Evolutionary conservation across 1,140 invertebrate species (phyloP), one percentile per base, ranked within the genome.

Genomic region (Zaprionus africanus): DNA sequence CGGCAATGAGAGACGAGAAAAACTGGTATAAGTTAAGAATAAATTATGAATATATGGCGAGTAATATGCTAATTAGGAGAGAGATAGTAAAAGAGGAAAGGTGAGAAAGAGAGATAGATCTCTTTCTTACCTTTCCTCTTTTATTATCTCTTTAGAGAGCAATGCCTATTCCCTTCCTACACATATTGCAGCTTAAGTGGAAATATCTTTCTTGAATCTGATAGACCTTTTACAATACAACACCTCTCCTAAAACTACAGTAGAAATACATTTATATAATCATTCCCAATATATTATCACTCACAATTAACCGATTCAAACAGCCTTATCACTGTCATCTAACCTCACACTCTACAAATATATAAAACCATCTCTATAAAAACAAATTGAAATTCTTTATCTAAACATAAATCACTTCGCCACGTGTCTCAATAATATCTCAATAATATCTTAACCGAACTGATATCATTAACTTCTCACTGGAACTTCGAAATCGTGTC

Each of bases 21-120:
- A 77, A 81, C 65, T 81, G 78, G 22, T 78, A 81, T 81, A 81
- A 81, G 81, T 81, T 81, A 76, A 13, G 51, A 11, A 56, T 26
- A 56, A 56, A n/a, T 28, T 15, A 17, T 24, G 46, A 22, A 13
- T 22, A 51, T 51, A 51, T 43, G 5, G 19, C 19, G 1, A 5
- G 19, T 51, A 51, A 24, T 51, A 24, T 51, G 46, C 46, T 51
- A 51, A 51, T 24, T 51, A 51, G 5, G 5, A 17, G 7, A 7
- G 41, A n/a, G 9, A 41, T 1, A n/a, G 12, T n/a, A 9, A 15
- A 4, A 19, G 38, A 0, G 6, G 9, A 6, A 19, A n/a, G n/a
- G n/a, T n/a, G 6, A 46, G n/a, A 17, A 5, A 78, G 53, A 60
- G 73, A 76, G 60, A n/a, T n/a, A n/a, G n/a, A n/a, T n/a, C n/a